Base-by-base conservation (phyloP, 2,888 invertebrate genomes). In the Stegophylla sp. region DNA sequence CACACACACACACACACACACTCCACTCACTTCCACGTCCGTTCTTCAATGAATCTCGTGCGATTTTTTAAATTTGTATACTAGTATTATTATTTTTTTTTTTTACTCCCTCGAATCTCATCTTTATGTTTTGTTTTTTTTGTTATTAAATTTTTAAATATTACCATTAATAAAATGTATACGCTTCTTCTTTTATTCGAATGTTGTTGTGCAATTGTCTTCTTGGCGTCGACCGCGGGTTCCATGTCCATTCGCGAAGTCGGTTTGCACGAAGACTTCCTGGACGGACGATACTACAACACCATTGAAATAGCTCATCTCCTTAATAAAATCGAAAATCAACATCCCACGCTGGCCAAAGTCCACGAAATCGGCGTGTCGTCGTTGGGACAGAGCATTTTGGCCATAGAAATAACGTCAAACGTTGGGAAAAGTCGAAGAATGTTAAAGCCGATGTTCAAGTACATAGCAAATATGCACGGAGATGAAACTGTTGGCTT, bases 391-490 rank as follows among this genome's bases (percentile, higher is more conserved):
- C 89, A 94, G 17, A 92, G 94, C 83, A 87, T 99, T 82, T 90
- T 94, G 88, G 95, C 92, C 9, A 85, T 97, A 75, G 93, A 96
- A 87, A 93, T 91, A 26, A 91, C 92, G 73, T 90, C 91, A 84
- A 92, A 93, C 87, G 92, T 92, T 2, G 83, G 84, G 34, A 83
- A 85, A 56, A 81, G 83, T 87, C 48, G 90, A 85, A 88, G 89
- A 87, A 86, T 90, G 85, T 88, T 90, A 20, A 91, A 94, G 84
- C 97, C 97, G 0, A 94, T 96, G 89, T 93, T 97, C 84, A 97
- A 97, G 86, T 95, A 93, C 88, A 93, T 97, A 82, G 97, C 93
- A 15, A 97, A 97, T 85, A 97, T 98, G 96, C 97, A 98, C 86
- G 97, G 97, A 3, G 97, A 97, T 86, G 97, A 97, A 87, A 90